Evolutionary conservation across 2,797 vertebrate species (phyloP).

Genomic region (Rhynchotus rufescens): DNA sequence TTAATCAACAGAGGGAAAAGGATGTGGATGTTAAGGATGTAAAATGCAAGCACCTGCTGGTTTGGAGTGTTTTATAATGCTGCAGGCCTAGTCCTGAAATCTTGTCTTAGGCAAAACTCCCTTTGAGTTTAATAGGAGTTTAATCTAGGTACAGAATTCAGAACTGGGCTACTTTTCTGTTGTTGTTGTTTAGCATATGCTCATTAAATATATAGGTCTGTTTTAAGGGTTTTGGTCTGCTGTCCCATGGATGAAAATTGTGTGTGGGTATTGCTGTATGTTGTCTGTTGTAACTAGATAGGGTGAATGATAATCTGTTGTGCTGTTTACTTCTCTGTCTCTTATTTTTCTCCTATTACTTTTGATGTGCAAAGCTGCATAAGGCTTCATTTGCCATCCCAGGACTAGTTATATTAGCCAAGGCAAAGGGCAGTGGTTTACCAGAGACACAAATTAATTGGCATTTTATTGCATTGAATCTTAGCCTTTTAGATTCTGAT

Average conservation of each 20-base stretch:
- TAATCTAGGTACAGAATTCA: constrained; percentile 67
- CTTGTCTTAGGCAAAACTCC: constrained; percentile 60
- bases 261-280: constrained; percentile 10
- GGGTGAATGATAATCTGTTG: neutral
- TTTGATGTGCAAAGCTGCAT: neutral
- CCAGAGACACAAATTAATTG: neutral
- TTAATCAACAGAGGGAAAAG: constrained; percentile 39
- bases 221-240: constrained; percentile 41
- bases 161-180: constrained; percentile 59
- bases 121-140: constrained; percentile 27
- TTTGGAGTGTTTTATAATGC: constrained; percentile 18
- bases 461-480: neutral
- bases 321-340: constrained; percentile 36
- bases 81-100: constrained; percentile 69
- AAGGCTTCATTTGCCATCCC: neutral
- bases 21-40: constrained; percentile 13
- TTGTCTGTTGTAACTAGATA: neutral
- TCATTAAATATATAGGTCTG: constrained; percentile 28
- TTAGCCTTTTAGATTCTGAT: neutral
- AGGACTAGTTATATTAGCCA: neutral
- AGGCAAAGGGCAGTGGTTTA: neutral
- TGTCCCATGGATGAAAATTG: constrained; percentile 36
- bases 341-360: neutral
- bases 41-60: constrained; percentile 34
- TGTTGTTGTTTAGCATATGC: constrained; percentile 33